phyloP scores from a whole-genome alignment of 1,140 invertebrate genomes.

The Aphelinus certus region DNA sequence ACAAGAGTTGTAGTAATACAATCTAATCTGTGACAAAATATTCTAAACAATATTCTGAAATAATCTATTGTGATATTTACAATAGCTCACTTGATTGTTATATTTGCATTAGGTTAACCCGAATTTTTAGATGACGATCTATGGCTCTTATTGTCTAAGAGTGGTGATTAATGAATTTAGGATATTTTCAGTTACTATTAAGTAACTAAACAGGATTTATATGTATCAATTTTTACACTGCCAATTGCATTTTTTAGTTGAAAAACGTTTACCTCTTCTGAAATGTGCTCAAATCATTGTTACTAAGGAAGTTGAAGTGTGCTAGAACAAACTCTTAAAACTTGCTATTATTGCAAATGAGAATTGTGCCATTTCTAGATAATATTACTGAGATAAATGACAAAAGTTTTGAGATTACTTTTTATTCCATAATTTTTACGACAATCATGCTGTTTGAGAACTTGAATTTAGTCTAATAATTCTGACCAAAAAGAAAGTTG shows the following conservation, averaged over 20 bases:
- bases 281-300: constrained; percentile 1
- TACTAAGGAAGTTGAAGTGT: not conserved
- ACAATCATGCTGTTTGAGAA: no score
- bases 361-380: constrained; percentile 16
- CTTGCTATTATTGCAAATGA: not conserved
- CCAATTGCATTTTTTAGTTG: constrained; percentile 46
- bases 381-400: not conserved
- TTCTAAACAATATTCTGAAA: constrained; percentile 22
- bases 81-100: constrained; percentile 22
- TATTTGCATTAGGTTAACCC: not conserved
- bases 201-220: not conserved
- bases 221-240: constrained; percentile 32
- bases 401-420: no score
- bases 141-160: no score
- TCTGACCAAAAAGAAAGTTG: no score
- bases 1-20: constrained; percentile 8
- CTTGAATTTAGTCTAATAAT: no score
- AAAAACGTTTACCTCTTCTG: constrained; percentile 9
- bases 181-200: no score
- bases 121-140: no score
- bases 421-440: no score
- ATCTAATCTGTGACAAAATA: constrained; percentile 17
- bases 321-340: constrained; percentile 3
- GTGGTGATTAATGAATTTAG: no score
- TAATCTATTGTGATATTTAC: constrained; percentile 35